Percentiles rank a stretch among this genome's conserved stretches.
phyloP scores from a whole-genome alignment of 2,888 invertebrate genomes.

The Ptychoptera albimana region DNA sequence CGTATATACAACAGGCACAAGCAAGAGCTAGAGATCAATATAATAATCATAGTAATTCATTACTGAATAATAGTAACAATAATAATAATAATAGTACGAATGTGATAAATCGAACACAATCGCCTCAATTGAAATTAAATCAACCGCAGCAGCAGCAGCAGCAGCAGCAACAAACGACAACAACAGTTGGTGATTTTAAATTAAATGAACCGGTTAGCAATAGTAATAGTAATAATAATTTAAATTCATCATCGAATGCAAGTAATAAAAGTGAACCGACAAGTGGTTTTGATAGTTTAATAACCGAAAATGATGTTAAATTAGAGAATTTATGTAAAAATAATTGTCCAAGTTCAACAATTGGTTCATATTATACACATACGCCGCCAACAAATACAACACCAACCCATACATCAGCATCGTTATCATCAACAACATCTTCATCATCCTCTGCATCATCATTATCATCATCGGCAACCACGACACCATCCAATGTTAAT shows the following conservation, averaged over 20 bases:
- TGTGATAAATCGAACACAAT: slow-evolving; percentile 5
- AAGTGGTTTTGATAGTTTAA: slow-evolving; percentile 28
- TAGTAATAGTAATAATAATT: slow-evolving; percentile 12
- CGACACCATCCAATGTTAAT: slow-evolving; percentile 17
- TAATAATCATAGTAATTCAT: slow-evolving; percentile 14
- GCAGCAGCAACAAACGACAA: no score
- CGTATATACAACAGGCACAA: slow-evolving; percentile 29
- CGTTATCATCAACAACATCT: slow-evolving; percentile 5
- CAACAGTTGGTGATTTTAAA: slow-evolving; percentile 22
- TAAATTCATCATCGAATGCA: slow-evolving; percentile 2
- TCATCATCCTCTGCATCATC: slow-evolving; percentile 7
- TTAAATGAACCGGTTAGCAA: slow-evolving; percentile 27
- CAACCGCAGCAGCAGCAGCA: no score
- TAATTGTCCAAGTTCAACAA: slow-evolving; percentile 37
- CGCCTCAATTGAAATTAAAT: slow-evolving; percentile 12
- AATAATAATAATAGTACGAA: slow-evolving; percentile 10
- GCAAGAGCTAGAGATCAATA: slow-evolving; percentile 28
- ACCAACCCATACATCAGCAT: slow-evolving; percentile 11
- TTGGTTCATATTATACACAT: slow-evolving; percentile 42
- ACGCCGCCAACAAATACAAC: slow-evolving; percentile 33
- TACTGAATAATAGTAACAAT: slow-evolving; percentile 20
- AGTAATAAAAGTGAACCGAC: slow-evolving; percentile 23
- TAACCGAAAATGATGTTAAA: slow-evolving; percentile 21
- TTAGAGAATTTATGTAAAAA: slow-evolving; percentile 30
- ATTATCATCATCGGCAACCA: slow-evolving; percentile 8